A percentile compares a stretch with the other conserved stretches of the same genome.
phyloP scores from a whole-genome alignment of 64 coral and sea anemone species.

The Porites lutea region DNA sequence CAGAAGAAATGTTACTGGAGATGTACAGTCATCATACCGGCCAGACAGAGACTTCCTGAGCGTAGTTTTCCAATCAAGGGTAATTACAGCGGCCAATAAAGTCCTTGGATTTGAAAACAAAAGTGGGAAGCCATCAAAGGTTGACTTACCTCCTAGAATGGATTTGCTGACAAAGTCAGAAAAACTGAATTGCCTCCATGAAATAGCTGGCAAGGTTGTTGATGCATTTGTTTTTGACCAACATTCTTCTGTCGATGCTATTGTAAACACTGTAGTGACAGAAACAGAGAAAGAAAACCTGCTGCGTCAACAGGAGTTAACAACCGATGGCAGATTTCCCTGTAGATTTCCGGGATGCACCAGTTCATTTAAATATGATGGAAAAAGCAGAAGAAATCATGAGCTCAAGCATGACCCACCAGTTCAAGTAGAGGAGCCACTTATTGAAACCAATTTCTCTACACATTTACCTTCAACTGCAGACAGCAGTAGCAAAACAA shows the following conservation, averaged over 20 bases:
- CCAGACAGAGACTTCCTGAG: slow-evolving; percentile 72
- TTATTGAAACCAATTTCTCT: neutral
- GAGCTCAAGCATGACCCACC: slow-evolving; percentile 65
- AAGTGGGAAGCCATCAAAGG: slow-evolving; percentile 33
- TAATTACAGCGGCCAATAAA: slow-evolving; percentile 63
- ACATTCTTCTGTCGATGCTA: neutral
- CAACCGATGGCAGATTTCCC: slow-evolving; percentile 48
- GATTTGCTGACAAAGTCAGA: slow-evolving; percentile 60
- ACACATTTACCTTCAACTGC: neutral
- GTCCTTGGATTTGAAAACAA: slow-evolving; percentile 61
- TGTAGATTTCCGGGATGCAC: slow-evolving; percentile 73
- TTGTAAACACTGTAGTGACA: slow-evolving; percentile 33
- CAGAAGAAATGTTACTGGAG: neutral
- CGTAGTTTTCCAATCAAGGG: slow-evolving; percentile 65
- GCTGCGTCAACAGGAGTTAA: slow-evolving; percentile 56
- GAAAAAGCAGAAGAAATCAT: slow-evolving; percentile 68
- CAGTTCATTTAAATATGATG: slow-evolving; percentile 66
- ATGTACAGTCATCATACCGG: slow-evolving; percentile 48
- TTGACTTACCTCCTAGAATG: slow-evolving; percentile 36
- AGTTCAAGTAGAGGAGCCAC: slow-evolving; percentile 36
- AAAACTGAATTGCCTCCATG: slow-evolving; percentile 62
- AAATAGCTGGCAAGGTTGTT: slow-evolving; percentile 54
- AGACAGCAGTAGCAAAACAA: neutral
- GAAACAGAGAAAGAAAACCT: slow-evolving; percentile 49
- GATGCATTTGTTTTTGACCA: slow-evolving; percentile 62